Conservation (phyloP, 2,113 vertebrate species). For the Chaetura pelagica region DNA sequence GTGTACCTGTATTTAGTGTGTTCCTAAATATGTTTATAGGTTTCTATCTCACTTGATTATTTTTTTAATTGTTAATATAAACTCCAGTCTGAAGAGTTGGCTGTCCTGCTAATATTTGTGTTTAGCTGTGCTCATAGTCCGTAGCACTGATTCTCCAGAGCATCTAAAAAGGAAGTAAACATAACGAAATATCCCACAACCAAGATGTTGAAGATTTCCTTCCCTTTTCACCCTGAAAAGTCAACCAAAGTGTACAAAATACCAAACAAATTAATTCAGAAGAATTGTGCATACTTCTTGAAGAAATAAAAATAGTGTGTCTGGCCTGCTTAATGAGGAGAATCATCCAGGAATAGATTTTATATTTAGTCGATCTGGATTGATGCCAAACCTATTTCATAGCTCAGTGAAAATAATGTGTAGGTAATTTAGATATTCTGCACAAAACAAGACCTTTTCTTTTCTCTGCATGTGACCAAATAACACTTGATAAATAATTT, state of each 20-base stretch:
- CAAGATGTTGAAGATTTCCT: background rate
- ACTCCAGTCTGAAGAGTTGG: background rate
- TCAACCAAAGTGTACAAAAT: background rate
- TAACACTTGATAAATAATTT: background rate
- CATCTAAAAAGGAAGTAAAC: background rate
- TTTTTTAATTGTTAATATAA: background rate
- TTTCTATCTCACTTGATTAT: background rate
- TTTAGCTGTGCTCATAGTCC: background rate
- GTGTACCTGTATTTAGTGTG: background rate
- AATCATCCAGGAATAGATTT: background rate
- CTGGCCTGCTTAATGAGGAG: background rate
- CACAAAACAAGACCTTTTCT: background rate
- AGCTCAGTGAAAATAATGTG: background rate
- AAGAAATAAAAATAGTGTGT: background rate
- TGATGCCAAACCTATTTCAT: background rate
- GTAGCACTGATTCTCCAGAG: background rate
- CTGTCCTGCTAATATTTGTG: background rate
- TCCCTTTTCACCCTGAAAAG: background rate
- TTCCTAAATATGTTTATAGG: background rate
- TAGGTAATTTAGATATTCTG: background rate
- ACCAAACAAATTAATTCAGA: background rate
- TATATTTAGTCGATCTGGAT: background rate
- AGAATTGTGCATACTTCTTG: background rate
- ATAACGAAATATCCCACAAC: background rate
- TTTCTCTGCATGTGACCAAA: background rate